phyloP scores from a whole-genome alignment of 2,888 invertebrate genomes.

The Argynnis bischoffii region DNA sequence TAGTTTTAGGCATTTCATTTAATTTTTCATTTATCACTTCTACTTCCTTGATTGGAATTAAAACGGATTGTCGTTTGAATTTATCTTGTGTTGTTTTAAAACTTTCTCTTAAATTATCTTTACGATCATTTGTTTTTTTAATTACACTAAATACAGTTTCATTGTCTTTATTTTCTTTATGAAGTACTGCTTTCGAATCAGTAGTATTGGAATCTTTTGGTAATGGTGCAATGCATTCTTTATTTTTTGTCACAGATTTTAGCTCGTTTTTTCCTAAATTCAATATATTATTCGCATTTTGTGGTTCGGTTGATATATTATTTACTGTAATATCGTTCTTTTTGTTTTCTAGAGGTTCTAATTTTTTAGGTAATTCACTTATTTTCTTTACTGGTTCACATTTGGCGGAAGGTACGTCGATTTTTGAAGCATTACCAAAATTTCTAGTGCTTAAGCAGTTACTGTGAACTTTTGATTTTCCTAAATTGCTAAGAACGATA shows the following conservation, averaged over 20 bases:
- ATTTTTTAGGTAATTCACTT: neutral
- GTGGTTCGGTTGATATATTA: too few relatives aligned
- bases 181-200: too few relatives aligned
- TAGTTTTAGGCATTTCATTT: neutral
- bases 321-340: too few relatives aligned
- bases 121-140: neutral
- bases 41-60: conserved; percentile 10
- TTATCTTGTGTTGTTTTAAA: conserved; percentile 1
- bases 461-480: neutral
- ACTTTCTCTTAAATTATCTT: neutral
- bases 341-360: neutral
- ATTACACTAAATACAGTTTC: neutral
- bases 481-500: conserved; percentile 9
- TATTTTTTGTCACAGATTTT: too few relatives aligned
- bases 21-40: conserved; percentile 1
- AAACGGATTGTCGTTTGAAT: neutral
- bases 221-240: too few relatives aligned
- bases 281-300: too few relatives aligned
- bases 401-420: neutral
- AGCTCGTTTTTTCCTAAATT: too few relatives aligned
- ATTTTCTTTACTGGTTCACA: neutral
- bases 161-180: neutral
- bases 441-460: neutral
- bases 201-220: too few relatives aligned
- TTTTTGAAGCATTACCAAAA: neutral